Conservation (phyloP, 2,888 invertebrate genomes). For the Bombyx huttoni region DNA sequence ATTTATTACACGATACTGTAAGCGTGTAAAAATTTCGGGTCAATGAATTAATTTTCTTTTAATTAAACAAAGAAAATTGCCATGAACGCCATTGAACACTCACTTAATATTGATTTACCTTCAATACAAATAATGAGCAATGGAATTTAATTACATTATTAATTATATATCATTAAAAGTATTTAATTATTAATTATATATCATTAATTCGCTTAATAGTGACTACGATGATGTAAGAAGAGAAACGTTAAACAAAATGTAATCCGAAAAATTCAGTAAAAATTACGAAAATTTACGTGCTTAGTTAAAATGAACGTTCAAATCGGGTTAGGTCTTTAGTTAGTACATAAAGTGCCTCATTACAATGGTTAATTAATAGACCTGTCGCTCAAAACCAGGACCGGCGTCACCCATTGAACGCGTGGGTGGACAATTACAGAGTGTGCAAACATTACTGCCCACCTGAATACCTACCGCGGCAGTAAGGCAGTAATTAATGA, state of each 20-base stretch:
- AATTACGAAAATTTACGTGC: too few species aligned
- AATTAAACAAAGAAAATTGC: conserved; percentile 1
- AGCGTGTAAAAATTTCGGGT: neutral
- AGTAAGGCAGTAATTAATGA: conserved; percentile 51
- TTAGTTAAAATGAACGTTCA: too few species aligned
- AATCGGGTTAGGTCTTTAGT: too few species aligned
- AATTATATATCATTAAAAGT: neutral
- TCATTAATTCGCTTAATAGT: too few species aligned
- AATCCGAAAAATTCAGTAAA: too few species aligned
- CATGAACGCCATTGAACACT: neutral
- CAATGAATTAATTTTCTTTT: conserved; percentile 5
- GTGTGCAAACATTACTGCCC: conserved; percentile 56
- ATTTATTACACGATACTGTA: too few species aligned
- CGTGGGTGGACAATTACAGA: conserved; percentile 61
- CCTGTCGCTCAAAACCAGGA: neutral
- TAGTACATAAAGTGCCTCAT: too few species aligned
- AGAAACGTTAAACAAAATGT: too few species aligned
- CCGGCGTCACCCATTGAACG: conserved; percentile 3
- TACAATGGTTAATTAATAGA: neutral
- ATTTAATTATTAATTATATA: neutral
- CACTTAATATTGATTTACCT: neutral
- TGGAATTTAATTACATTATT: neutral
- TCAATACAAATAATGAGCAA: neutral
- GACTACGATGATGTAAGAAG: too few species aligned
- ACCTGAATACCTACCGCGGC: conserved; percentile 38